phyloP scores from a whole-genome alignment of 2,888 invertebrate genomes.

The Polyommatus icarus region DNA sequence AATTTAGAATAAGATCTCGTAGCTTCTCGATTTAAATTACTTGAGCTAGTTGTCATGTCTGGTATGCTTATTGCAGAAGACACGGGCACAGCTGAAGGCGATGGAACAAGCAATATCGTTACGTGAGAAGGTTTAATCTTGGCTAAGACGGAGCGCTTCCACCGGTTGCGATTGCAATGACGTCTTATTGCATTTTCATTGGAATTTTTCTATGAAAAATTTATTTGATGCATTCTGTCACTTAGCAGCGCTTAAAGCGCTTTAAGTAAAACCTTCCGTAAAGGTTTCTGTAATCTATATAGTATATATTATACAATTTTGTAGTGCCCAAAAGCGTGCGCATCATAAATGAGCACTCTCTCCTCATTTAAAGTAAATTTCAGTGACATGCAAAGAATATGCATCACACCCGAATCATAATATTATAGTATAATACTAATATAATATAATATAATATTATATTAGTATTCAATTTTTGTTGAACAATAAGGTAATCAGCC shows the following conservation, averaged over 20 bases:
- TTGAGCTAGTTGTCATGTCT: not conserved
- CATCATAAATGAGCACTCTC: too few species aligned
- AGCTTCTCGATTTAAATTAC: not conserved
- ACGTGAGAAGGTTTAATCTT: slow-evolving; percentile 24
- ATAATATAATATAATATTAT: too few species aligned
- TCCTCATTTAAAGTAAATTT: not conserved
- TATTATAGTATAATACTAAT: too few species aligned
- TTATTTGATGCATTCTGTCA: not conserved
- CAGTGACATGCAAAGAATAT: not conserved
- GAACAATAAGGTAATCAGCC: too few species aligned
- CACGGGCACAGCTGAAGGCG: slow-evolving; percentile 6
- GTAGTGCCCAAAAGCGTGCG: too few species aligned
- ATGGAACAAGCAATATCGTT: slow-evolving; percentile 21
- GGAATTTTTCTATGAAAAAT: not conserved
- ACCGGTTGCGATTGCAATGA: slow-evolving; percentile 7
- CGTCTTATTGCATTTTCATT: slow-evolving; percentile 3
- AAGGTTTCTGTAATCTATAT: not conserved
- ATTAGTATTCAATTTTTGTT: too few species aligned
- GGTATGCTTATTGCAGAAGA: slow-evolving; percentile 19
- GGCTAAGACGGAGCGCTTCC: slow-evolving; percentile 9
- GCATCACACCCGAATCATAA: too few species aligned
- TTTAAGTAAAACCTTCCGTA: not conserved
- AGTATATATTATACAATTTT: not conserved
- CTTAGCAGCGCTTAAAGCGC: not conserved
- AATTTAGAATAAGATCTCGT: not conserved